These are phyloP conservation scores for Astropecten irregularis DNA, from an alignment of 53 echinoderm and acorn worm genomes.

Conservation along the genomic window DNA sequence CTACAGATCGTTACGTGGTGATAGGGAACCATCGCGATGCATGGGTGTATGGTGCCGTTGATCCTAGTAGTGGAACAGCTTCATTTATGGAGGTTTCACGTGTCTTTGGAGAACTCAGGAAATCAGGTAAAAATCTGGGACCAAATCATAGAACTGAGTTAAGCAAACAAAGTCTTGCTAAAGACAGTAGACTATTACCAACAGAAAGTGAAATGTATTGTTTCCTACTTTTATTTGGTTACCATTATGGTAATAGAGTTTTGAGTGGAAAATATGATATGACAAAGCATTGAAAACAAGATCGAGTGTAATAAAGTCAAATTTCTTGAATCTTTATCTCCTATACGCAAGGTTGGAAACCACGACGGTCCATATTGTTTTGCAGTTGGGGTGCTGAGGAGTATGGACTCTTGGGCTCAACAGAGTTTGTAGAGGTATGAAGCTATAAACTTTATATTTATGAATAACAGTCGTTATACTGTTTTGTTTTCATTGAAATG, in stretches of 20 bases:
- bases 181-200: not conserved
- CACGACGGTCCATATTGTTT: slow-evolving; percentile 61
- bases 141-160: too few species aligned
- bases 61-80: slow-evolving; percentile 95
- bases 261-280: not conserved
- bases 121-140: slow-evolving; percentile 65
- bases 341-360: slow-evolving; percentile 74
- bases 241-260: not conserved
- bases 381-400: slow-evolving; percentile 69
- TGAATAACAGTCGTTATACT: too few species aligned
- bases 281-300: too few species aligned
- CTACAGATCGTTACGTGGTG: slow-evolving; percentile 87
- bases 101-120: slow-evolving; percentile 77
- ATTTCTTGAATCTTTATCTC: too few species aligned
- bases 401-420: slow-evolving; percentile 64
- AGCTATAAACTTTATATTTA: too few species aligned
- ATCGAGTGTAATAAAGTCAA: too few species aligned
- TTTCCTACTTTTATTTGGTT: not conserved
- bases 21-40: slow-evolving; percentile 98
- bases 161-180: not conserved
- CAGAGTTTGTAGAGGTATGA: slow-evolving; percentile 68
- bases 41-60: slow-evolving; percentile 95
- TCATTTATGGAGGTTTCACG: slow-evolving; percentile 81
- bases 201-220: not conserved
- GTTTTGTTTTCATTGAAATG: too few species aligned